Conservation (phyloP, 1,140 invertebrate species). For the Diabrotica undecimpunctata region DNA sequence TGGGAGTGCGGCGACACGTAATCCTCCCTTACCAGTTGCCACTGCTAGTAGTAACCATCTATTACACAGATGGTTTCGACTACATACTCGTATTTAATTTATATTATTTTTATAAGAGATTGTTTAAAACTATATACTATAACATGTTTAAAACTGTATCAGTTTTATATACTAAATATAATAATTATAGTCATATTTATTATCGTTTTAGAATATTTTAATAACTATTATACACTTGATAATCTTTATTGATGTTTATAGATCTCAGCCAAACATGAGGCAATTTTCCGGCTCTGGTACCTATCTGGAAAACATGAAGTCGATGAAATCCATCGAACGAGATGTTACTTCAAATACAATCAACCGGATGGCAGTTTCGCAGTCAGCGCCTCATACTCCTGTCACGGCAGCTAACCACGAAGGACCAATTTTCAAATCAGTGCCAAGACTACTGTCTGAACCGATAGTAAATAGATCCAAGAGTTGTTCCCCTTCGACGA, state of each 20-base stretch:
- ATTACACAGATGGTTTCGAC: too few species aligned
- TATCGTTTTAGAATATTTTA: too few species aligned
- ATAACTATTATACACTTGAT: too few species aligned
- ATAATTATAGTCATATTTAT: too few species aligned
- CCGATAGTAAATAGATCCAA: conserved; percentile 37
- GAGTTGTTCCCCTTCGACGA: conserved; percentile 25
- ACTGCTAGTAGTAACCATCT: too few species aligned
- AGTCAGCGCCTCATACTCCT: conserved; percentile 46
- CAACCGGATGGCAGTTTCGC: conserved; percentile 39
- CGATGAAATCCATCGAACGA: conserved; percentile 37
- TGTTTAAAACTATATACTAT: too few species aligned
- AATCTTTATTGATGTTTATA: conserved; percentile 12
- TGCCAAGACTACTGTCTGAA: conserved; percentile 43
- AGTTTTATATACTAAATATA: too few species aligned
- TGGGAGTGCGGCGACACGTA: too few species aligned
- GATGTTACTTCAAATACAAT: conserved; percentile 36
- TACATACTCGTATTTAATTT: too few species aligned
- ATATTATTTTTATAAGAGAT: too few species aligned
- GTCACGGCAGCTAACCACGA: conserved; percentile 39
- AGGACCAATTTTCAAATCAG: conserved; percentile 32
- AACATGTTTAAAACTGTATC: too few species aligned
- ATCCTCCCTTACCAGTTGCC: too few species aligned
- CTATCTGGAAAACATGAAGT: conserved; percentile 39
- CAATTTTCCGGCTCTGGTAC: conserved; percentile 39
- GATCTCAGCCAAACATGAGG: conserved; percentile 47